Evolutionary conservation across 1,140 invertebrate species (phyloP).

Genomic region (Caenorhabditis briggsae): DNA sequence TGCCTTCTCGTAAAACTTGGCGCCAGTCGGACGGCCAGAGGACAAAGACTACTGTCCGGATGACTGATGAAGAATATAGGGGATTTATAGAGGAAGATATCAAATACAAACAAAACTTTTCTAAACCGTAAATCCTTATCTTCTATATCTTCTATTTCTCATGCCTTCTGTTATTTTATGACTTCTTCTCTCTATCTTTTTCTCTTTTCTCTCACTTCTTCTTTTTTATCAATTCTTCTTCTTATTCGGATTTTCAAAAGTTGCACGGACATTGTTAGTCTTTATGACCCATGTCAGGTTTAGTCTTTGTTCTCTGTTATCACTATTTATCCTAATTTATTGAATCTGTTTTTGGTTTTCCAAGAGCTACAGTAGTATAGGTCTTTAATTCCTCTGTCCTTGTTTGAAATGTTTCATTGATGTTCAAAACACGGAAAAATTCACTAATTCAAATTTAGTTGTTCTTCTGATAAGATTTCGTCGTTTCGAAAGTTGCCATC

Average conservation of each 20-base stretch:
- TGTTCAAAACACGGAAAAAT: no score
- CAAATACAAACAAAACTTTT: conserved; percentile 44
- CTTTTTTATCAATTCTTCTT: not conserved
- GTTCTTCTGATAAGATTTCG: not conserved
- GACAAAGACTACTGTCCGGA: conserved; percentile 48
- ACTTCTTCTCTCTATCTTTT: conserved; percentile 8
- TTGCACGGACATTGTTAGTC: not conserved
- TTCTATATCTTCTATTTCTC: conserved; percentile 34
- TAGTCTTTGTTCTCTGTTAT: conserved; percentile 47
- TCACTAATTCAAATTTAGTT: no score
- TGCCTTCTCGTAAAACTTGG: conserved; percentile 49
- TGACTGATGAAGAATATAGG: conserved; percentile 31
- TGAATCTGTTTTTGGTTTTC: not conserved
- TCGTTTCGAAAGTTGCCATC: not conserved
- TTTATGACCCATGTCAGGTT: not conserved
- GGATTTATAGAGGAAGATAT: not conserved
- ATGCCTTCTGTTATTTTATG: not conserved
- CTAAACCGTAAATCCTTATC: not conserved
- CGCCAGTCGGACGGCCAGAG: conserved; percentile 46
- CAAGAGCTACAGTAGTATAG: not conserved
- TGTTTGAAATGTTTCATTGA: no score
- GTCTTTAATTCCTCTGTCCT: no score
- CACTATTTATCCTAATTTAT: not conserved
- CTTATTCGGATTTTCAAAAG: conserved; percentile 43
- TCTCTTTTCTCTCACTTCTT: not conserved